phyloP scores from a whole-genome alignment of 2,888 invertebrate genomes.

The Dendrolimus houi region DNA sequence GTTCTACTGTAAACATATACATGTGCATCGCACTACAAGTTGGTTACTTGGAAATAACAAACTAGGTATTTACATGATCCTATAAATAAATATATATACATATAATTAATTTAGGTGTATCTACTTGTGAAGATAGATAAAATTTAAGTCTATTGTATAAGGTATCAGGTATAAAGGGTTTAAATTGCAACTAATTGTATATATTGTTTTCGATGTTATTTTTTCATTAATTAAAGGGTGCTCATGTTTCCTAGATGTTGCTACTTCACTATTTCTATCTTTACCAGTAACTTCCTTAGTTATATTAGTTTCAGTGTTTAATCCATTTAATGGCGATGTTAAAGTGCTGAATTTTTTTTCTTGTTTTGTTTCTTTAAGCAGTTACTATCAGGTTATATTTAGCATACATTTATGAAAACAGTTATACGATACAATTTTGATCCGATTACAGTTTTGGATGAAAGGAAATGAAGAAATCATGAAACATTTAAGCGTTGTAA shows the following conservation, averaged over 20 bases:
- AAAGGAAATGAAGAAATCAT: no score
- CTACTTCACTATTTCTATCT: no score
- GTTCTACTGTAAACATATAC: slow-evolving; percentile 16
- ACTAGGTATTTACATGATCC: not conserved
- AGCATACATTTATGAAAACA: no score
- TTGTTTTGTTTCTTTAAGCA: no score
- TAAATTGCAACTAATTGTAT: not conserved
- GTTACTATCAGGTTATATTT: no score
- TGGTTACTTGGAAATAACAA: not conserved
- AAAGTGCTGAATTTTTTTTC: no score
- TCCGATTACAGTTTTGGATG: no score
- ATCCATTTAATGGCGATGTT: no score
- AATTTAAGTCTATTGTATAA: slow-evolving; percentile 13
- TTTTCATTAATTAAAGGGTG: slow-evolving; percentile 3
- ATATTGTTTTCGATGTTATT: slow-evolving; percentile 3
- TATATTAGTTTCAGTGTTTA: no score
- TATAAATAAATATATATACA: not conserved
- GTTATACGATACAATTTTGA: no score
- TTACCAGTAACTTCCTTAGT: no score
- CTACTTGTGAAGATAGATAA: slow-evolving; percentile 12
- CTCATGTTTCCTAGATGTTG: not conserved
- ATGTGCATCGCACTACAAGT: not conserved
- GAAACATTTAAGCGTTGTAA: not conserved
- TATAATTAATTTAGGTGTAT: not conserved
- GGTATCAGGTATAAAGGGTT: slow-evolving; percentile 10